Conservation (phyloP, 2,797 vertebrate species). For the Coregonus ussuriensis region DNA sequence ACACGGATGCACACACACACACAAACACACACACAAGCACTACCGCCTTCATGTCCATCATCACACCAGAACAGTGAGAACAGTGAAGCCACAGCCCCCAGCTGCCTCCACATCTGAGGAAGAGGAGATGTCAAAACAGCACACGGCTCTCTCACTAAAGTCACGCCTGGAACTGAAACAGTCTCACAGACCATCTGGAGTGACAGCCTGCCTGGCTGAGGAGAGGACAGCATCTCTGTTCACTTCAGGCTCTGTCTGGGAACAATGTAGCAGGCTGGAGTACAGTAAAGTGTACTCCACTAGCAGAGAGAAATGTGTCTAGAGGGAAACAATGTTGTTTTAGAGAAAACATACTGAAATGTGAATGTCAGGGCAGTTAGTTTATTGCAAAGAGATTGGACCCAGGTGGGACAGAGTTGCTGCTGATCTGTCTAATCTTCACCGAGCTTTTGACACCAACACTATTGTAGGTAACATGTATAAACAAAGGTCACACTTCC, state of each 20-base stretch:
- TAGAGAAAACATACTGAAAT: too few species aligned
- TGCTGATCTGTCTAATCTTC: too few species aligned
- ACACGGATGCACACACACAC: background rate
- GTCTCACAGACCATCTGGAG: constrained; percentile 47
- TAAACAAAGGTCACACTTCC: too few species aligned
- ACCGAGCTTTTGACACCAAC: too few species aligned
- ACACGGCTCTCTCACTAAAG: constrained; percentile 41
- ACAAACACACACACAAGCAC: constrained; percentile 9
- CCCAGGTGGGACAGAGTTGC: too few species aligned
- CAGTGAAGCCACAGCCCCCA: constrained; percentile 59
- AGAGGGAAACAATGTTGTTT: too few species aligned
- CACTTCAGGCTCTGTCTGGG: constrained; percentile 25
- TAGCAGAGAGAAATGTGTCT: background rate
- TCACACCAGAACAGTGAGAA: constrained; percentile 15
- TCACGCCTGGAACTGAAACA: constrained; percentile 38
- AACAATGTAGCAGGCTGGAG: constrained; percentile 42
- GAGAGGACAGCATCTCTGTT: background rate
- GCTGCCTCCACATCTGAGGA: constrained; percentile 57
- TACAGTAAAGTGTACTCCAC: constrained; percentile 25
- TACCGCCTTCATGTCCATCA: constrained; percentile 8
- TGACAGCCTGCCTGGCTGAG: constrained; percentile 26
- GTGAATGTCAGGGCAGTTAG: too few species aligned
- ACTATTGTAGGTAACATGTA: too few species aligned
- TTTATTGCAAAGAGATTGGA: too few species aligned
- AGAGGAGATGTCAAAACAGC: constrained; percentile 57